Evolutionary conservation across 2,888 invertebrate genomes (phyloP).

Genomic region (Perizoma affinitatum): DNA sequence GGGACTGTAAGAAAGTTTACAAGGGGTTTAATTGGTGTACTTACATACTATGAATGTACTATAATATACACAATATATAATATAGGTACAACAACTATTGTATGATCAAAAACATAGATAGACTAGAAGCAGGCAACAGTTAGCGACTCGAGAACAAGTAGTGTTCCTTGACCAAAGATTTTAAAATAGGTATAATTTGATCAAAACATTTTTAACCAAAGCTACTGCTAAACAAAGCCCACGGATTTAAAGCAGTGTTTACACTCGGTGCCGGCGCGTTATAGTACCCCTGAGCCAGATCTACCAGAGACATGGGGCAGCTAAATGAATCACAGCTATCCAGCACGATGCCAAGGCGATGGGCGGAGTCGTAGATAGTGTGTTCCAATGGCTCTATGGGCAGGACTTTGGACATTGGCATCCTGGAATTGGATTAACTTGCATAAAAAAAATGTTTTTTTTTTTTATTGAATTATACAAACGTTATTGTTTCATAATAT

Average conservation of each 20-base stretch:
- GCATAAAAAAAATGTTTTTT: neutral
- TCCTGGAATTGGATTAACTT: conserved; percentile 67
- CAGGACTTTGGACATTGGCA: conserved; percentile 86
- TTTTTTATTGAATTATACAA: no score
- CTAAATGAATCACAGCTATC: conserved; percentile 84
- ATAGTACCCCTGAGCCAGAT: conserved; percentile 87
- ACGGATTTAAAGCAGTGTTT: conserved; percentile 59
- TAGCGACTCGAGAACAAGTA: no score
- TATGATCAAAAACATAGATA: no score
- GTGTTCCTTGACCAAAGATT: no score
- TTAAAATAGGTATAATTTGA: no score
- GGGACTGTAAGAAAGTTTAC: no score
- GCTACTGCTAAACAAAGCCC: conserved; percentile 68
- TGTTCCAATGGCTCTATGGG: conserved; percentile 86
- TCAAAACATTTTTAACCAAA: conserved; percentile 40
- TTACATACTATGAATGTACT: no score
- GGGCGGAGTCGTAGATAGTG: conserved; percentile 87
- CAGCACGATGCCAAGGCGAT: conserved; percentile 67
- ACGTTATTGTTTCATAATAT: no score
- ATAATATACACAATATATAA: no score
- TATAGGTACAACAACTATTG: no score
- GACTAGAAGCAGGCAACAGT: no score
- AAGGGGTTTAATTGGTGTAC: no score
- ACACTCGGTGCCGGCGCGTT: conserved; percentile 67
- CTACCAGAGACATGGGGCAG: conserved; percentile 89